Evolutionary conservation across 2,888 invertebrate species (phyloP), one percentile per base, ranked within the genome.

Genomic region (Leptinotarsa tumamoca): DNA sequence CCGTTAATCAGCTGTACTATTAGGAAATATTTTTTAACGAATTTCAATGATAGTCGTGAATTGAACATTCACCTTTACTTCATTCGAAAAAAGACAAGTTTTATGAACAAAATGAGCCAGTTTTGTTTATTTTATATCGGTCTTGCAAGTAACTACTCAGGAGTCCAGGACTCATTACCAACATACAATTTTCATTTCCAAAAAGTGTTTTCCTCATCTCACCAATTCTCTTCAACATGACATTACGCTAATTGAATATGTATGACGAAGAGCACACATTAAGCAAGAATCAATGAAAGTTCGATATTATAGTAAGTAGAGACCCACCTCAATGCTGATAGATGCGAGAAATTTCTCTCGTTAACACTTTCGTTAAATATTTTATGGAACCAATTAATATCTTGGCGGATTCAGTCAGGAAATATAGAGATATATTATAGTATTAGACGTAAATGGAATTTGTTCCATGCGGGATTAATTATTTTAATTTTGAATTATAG

Each of bases 301-400:
- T n/a, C 33, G n/a, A 27, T 61, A 33, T 63, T 33, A 63, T 58
- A 23, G 18, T 23, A 14, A 54, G 18, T 23, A 58, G 4, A 63
- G n/a, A 63, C 63, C 33, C 63, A 63, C 63, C 63, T 63, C 33
- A 10, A 33, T 33, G 27, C 33, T 63, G 17, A 52, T 17, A 15
- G 63, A 63, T 63, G 27, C 4, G 4, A 7, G n/a, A n/a, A 63
- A 63, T 63, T 63, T 63, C 63, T 63, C 63, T 33, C 27, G 33
- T 63, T 63, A 33, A 33, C n/a, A 63, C 63, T 63, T 33, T 63
- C 63, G 5, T 63, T 27, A 23, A 33, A 63, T 63, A 33, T 63
- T 63, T 63, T 63, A 63, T 63, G 63, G 17, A 14, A 5, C 5
- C 15, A 4, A 63, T 63, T 33, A 33, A 63, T 63, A 33, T 63